phyloP scores from a whole-genome alignment of 2,797 vertebrate species.

The Hydrolagus colliei region DNA sequence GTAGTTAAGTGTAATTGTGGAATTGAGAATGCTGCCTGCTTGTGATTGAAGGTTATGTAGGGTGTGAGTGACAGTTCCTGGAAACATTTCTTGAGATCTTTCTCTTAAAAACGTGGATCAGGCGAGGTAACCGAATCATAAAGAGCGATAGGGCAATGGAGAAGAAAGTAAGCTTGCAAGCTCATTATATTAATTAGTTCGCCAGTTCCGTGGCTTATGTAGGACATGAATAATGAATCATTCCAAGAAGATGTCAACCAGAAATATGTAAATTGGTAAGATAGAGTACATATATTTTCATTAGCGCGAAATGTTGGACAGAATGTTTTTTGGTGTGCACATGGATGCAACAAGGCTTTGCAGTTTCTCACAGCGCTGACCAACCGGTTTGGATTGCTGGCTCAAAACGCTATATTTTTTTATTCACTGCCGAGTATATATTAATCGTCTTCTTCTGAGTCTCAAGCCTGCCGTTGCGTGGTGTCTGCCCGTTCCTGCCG shows the following conservation, averaged over 20 bases:
- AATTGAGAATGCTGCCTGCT: not conserved
- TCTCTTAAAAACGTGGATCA: not conserved
- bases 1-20: no score
- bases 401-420: not conserved
- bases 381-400: not conserved
- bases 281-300: not conserved
- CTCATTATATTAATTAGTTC: conserved; percentile 9
- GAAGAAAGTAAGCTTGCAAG: not conserved
- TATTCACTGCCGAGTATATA: not conserved
- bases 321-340: not conserved
- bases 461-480: no score
- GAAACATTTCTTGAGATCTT: not conserved
- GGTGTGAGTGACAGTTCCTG: not conserved
- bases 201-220: not conserved
- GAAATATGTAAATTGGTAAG: conserved; percentile 7
- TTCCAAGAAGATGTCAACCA: conserved; percentile 14
- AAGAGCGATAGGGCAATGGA: not conserved
- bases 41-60: not conserved
- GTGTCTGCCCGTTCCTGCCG: no score
- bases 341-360: not conserved
- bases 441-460: not conserved
- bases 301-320: not conserved
- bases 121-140: not conserved
- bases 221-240: conserved; percentile 2
- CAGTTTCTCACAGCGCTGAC: conserved; percentile 3